Percentiles rank a stretch among this genome's conserved stretches.
These are phyloP conservation scores for Cynopterus brachyotis DNA, from an alignment of 2,113 vertebrate genomes.

Conservation along the genomic window DNA sequence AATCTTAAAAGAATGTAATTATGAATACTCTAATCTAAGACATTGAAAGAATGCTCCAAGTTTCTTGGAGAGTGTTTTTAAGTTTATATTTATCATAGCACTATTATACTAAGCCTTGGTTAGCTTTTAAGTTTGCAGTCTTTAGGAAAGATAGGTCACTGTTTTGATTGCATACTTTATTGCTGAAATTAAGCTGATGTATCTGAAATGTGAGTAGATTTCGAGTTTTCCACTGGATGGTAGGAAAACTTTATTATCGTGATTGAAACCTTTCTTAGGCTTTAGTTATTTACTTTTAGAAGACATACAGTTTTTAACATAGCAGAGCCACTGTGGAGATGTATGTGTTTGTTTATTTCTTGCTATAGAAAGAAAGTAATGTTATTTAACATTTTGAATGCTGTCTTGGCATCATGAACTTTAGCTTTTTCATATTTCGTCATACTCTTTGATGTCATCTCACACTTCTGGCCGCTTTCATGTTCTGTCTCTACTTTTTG, in stretches of 20 bases:
- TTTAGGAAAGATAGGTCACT: constrained; percentile 9
- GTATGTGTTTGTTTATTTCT: not conserved
- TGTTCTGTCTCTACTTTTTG: constrained; percentile 28
- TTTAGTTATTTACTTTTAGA: constrained; percentile 38
- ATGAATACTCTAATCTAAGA: not conserved
- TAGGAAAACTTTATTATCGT: not conserved
- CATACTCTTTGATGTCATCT: not conserved
- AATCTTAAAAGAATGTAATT: not conserved
- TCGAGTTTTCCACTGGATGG: not conserved
- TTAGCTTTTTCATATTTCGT: constrained; percentile 1
- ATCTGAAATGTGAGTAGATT: not conserved
- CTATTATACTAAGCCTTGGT: not conserved
- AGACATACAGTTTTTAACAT: not conserved
- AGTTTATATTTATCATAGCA: not conserved
- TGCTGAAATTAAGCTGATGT: not conserved
- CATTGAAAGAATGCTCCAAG: not conserved
- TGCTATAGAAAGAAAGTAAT: not conserved
- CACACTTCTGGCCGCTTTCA: not conserved
- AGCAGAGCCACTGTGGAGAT: not conserved
- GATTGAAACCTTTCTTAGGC: not conserved
- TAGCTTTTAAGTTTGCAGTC: not conserved
- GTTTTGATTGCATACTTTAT: constrained; percentile 30
- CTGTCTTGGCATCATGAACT: not conserved
- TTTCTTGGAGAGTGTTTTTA: not conserved
- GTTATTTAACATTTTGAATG: not conserved